Evolutionary conservation across 1,140 invertebrate species (phyloP).

Genomic region (Drosophila pallidifrons): DNA sequence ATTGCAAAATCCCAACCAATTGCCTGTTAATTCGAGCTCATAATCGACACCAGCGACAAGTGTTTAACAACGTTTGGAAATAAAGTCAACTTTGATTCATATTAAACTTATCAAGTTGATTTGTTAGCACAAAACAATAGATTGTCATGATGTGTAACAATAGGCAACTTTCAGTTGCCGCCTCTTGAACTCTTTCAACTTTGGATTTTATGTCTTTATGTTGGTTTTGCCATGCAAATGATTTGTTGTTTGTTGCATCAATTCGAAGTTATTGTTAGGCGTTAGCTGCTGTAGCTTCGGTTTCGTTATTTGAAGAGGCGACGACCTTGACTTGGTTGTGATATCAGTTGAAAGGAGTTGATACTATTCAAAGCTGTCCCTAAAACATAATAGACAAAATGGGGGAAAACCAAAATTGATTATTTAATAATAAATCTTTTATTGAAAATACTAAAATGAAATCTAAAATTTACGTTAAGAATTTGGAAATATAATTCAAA

Average conservation of each 20-base stretch:
- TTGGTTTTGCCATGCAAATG: constrained; percentile 51
- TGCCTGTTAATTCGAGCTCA: too few relatives aligned
- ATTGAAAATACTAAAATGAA: too few relatives aligned
- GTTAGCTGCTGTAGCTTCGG: constrained; percentile 30
- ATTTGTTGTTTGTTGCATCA: constrained; percentile 44
- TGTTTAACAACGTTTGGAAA: background rate
- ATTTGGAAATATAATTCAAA: too few relatives aligned
- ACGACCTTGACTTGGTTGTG: background rate
- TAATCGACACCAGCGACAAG: background rate
- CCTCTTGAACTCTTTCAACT: constrained; percentile 38
- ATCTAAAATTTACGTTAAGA: too few relatives aligned
- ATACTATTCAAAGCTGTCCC: too few relatives aligned
- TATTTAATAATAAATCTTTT: too few relatives aligned
- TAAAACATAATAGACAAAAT: too few relatives aligned
- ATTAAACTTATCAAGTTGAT: constrained; percentile 40
- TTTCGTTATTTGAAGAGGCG: constrained; percentile 49
- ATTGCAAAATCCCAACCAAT: too few relatives aligned
- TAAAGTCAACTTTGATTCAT: constrained; percentile 30
- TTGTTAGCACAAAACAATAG: constrained; percentile 47
- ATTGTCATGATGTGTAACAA: constrained; percentile 43
- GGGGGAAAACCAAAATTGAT: too few relatives aligned
- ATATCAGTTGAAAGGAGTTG: background rate
- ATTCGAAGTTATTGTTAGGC: constrained; percentile 8
- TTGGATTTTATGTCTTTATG: constrained; percentile 16
- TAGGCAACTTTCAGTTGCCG: constrained; percentile 54